phyloP scores from a whole-genome alignment of 1,140 invertebrate genomes.

The Hylyphantes graminicola region DNA sequence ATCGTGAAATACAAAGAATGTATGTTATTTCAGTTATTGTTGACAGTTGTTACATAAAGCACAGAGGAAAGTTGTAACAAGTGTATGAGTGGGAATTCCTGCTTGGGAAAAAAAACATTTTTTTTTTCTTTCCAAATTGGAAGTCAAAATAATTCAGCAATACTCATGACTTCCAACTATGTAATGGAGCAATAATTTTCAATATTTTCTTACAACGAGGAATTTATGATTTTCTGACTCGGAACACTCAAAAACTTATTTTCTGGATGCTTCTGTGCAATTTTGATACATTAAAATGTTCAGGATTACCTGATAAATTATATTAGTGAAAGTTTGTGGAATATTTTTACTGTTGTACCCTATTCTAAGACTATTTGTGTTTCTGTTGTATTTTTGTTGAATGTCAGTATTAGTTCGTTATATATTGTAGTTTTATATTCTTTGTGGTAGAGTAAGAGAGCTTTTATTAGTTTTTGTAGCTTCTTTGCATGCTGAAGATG shows the following conservation, averaged over 20 bases:
- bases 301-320: constrained; percentile 18
- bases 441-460: constrained; percentile 29
- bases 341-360: constrained; percentile 3
- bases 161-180: constrained; percentile 10
- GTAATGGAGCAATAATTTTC: constrained; percentile 40
- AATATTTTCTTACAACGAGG: constrained; percentile 39
- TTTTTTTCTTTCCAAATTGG: constrained; percentile 20
- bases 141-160: constrained; percentile 14
- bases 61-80: too few relatives aligned
- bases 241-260: constrained; percentile 7
- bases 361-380: not conserved
- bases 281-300: constrained; percentile 27
- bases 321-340: not conserved
- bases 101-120: too few relatives aligned
- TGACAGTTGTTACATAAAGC: too few relatives aligned
- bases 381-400: constrained; percentile 15
- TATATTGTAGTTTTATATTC: constrained; percentile 17
- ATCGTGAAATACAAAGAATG: too few relatives aligned
- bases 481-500: constrained; percentile 21
- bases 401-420: constrained; percentile 39
- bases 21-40: too few relatives aligned
- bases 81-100: too few relatives aligned
- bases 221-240: constrained; percentile 13
- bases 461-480: constrained; percentile 29
- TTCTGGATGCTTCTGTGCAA: constrained; percentile 26